These are phyloP conservation scores for Thyatira batis DNA, from an alignment of 2,888 invertebrate species.

Conservation along the genomic window DNA sequence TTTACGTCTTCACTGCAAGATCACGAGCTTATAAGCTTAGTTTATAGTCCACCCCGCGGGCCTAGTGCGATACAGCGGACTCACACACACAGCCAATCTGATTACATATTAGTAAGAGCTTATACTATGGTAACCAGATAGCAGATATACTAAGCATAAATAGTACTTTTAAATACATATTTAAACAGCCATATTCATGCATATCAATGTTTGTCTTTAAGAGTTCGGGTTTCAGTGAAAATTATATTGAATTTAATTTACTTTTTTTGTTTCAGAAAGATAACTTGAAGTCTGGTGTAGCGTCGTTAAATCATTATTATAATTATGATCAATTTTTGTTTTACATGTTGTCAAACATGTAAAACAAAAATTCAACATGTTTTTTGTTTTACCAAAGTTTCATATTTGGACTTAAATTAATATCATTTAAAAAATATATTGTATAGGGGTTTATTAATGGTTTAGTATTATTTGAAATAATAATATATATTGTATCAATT, in stretches of 20 bases:
- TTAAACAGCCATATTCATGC: too few species aligned
- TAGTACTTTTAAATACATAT: too few species aligned
- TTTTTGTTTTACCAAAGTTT: slow-evolving; percentile 49
- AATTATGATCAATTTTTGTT: not conserved
- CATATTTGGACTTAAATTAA: slow-evolving; percentile 46
- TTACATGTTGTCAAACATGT: not conserved
- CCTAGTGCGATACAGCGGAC: too few species aligned
- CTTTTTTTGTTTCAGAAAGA: slow-evolving; percentile 11
- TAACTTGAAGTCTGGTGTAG: not conserved
- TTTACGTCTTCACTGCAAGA: too few species aligned
- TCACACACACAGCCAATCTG: too few species aligned
- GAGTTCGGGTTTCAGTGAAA: too few species aligned
- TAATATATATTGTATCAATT: slow-evolving; percentile 9
- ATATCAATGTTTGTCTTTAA: not conserved
- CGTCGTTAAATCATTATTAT: not conserved
- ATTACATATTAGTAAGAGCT: too few species aligned
- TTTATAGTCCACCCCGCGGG: too few species aligned
- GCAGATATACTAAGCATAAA: too few species aligned
- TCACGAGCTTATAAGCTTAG: too few species aligned
- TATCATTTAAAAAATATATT: slow-evolving; percentile 17
- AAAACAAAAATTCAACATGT: too few species aligned
- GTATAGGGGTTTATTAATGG: slow-evolving; percentile 25
- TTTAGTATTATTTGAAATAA: slow-evolving; percentile 11
- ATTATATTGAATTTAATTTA: not conserved
- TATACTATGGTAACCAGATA: too few species aligned